A percentile compares a stretch with the other conserved stretches of the same genome.
Evolutionary conservation across 2,888 invertebrate species (phyloP).

Genomic region (Amblyjoppa fuscipennis): DNA sequence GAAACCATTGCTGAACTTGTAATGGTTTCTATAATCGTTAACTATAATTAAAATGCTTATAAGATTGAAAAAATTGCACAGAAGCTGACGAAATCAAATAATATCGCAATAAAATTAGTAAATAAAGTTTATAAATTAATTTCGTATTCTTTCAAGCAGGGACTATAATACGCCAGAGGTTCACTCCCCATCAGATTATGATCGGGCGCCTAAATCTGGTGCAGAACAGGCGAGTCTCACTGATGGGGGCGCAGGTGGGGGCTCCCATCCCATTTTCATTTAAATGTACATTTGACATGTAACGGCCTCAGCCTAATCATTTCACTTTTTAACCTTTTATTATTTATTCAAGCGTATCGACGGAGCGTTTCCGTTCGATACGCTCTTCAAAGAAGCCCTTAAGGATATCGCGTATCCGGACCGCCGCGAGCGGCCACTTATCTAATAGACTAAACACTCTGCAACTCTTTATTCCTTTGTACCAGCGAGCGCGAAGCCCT

Average conservation of each 20-base stretch:
- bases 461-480: no score
- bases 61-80: background rate
- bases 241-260: background rate
- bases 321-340: no score
- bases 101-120: background rate
- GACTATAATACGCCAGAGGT: background rate
- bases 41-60: no score
- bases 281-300: background rate
- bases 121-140: background rate
- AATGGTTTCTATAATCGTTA: background rate
- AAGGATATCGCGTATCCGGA: no score
- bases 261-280: background rate
- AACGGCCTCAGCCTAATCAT: no score
- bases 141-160: background rate
- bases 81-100: background rate
- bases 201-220: background rate
- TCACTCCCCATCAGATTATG: background rate
- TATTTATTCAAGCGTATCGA: no score
- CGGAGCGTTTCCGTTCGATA: no score
- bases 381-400: no score
- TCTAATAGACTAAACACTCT: no score
- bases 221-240: background rate
- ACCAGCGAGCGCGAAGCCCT: no score
- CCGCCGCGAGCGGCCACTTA: no score
- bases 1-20: background rate